Percentiles rank a stretch among this genome's conserved stretches.
These are phyloP conservation scores for Digitonthophagus gazella DNA, from an alignment of 2,888 invertebrate genomes.

Conservation along the genomic window DNA sequence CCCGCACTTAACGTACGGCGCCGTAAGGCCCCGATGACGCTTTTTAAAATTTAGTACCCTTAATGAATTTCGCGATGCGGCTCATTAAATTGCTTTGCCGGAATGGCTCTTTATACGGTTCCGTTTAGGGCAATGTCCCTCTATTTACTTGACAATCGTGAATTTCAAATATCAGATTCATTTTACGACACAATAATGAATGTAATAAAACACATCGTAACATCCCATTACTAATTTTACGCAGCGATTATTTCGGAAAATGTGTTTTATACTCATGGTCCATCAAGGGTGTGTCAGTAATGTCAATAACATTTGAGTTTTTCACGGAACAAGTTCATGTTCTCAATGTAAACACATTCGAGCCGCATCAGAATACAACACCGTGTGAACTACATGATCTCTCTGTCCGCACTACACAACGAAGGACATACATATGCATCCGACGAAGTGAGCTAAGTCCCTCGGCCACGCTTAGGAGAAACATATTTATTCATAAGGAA, in stretches of 20 bases:
- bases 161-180: too few relatives aligned
- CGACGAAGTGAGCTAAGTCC: background rate
- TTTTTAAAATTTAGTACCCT: background rate
- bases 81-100: background rate
- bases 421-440: background rate
- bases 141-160: too few relatives aligned
- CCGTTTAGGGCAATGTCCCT: too few relatives aligned
- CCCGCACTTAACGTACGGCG: background rate
- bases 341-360: too few relatives aligned
- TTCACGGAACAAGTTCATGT: too few relatives aligned
- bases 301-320: too few relatives aligned
- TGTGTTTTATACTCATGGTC: too few relatives aligned
- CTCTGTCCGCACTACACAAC: background rate
- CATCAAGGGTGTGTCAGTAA: too few relatives aligned
- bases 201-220: too few relatives aligned
- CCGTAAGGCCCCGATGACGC: background rate
- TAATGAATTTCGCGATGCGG: background rate
- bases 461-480: background rate
- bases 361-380: background rate
- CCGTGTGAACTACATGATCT: background rate
- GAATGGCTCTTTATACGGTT: background rate
- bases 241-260: too few relatives aligned
- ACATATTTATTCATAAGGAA: constrained; percentile 16
- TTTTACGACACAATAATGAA: too few relatives aligned
- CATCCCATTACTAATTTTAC: too few relatives aligned